These are phyloP conservation scores for Gymnogyps californianus DNA, from an alignment of 2,113 vertebrate genomes.

Conservation along the genomic window DNA sequence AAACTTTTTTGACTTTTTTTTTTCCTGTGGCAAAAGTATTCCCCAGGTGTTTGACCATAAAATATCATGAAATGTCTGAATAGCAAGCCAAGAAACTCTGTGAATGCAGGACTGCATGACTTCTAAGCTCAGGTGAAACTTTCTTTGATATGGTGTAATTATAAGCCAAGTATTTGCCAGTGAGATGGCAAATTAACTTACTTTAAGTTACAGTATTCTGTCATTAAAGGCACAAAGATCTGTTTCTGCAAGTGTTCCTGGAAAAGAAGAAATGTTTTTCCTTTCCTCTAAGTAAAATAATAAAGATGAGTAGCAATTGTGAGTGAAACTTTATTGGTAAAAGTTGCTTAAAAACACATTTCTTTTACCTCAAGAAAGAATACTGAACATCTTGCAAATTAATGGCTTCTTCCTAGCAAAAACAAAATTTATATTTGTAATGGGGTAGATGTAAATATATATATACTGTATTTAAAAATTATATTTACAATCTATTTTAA, in stretches of 20 bases:
- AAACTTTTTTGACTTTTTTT: background rate
- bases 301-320: background rate
- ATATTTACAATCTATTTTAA: background rate
- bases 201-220: background rate
- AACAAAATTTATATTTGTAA: background rate
- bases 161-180: background rate
- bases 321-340: background rate
- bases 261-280: background rate
- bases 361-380: background rate
- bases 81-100: background rate
- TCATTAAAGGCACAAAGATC: background rate
- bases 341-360: background rate
- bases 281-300: background rate
- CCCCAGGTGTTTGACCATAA: background rate
- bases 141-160: background rate
- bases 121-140: background rate
- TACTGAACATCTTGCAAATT: background rate
- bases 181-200: background rate
- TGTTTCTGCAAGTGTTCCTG: background rate
- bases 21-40: background rate
- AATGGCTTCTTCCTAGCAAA: background rate
- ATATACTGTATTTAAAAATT: background rate
- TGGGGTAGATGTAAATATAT: background rate
- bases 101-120: background rate
- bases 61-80: background rate